Percentiles rank a stretch among this genome's conserved stretches.
Evolutionary conservation across 2,113 vertebrate species (phyloP).

Genomic region (Phyllopteryx taeniolatus): DNA sequence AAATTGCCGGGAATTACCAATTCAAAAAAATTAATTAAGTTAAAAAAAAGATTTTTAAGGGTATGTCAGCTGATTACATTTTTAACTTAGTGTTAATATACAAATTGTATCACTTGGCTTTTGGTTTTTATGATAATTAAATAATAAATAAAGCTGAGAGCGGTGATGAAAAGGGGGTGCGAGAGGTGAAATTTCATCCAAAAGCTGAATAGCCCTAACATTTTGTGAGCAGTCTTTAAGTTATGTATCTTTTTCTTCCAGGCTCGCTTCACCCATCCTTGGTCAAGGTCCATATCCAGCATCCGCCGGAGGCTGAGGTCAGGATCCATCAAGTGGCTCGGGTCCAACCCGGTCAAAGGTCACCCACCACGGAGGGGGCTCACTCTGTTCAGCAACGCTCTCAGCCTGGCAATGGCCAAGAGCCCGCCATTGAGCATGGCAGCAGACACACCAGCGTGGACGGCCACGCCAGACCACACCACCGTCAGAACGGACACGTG

Average conservation of each 20-base stretch:
- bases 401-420: slow-evolving; percentile 58
- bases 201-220: too few species aligned
- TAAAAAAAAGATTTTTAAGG: slow-evolving; percentile 27
- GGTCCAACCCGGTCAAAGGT: slow-evolving; percentile 66
- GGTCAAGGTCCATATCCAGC: slow-evolving; percentile 79
- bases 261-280: slow-evolving; percentile 74
- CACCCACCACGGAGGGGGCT: slow-evolving; percentile 65
- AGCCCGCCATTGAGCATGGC: slow-evolving; percentile 38
- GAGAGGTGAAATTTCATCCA: too few species aligned
- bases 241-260: slow-evolving; percentile 30
- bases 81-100: slow-evolving; percentile 24
- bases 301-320: slow-evolving; percentile 73
- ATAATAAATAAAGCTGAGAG: slow-evolving; percentile 22
- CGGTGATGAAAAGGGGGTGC: not conserved
- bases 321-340: slow-evolving; percentile 77
- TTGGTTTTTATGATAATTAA: slow-evolving; percentile 17
- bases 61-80: slow-evolving; percentile 6
- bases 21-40: too few species aligned
- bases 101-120: slow-evolving; percentile 31
- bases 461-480: slow-evolving; percentile 42
- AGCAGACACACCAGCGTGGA: slow-evolving; percentile 31
- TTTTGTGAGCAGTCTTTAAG: not conserved
- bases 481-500: slow-evolving; percentile 63
- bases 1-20: slow-evolving; percentile 34
- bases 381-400: slow-evolving; percentile 77